Evolutionary conservation across 2,113 vertebrate genomes (phyloP).

Genomic region (Thalassarche chlororhynchos): DNA sequence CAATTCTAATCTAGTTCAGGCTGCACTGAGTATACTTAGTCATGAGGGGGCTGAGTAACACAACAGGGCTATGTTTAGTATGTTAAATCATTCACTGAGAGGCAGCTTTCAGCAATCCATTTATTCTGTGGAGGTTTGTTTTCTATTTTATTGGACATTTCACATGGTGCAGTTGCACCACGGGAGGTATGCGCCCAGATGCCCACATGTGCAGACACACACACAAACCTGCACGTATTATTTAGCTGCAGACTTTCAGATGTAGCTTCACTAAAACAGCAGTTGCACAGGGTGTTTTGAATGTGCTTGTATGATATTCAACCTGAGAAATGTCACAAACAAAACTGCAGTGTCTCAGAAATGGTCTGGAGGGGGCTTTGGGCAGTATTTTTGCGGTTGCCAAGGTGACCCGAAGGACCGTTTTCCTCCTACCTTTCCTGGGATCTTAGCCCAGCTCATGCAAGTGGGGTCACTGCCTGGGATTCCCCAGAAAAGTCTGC

Average conservation of each 20-base stretch:
- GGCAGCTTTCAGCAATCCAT: neutral
- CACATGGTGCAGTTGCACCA: neutral
- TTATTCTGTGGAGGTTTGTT: neutral
- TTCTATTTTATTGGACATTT: neutral
- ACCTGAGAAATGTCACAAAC: neutral
- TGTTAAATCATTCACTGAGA: neutral
- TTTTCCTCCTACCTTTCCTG: neutral
- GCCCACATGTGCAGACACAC: neutral
- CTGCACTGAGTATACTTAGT: neutral
- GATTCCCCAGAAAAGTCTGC: neutral
- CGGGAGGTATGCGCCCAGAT: neutral
- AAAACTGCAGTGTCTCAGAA: neutral
- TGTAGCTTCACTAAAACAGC: neutral
- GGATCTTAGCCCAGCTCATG: neutral
- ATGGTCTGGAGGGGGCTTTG: neutral
- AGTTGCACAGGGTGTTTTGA: neutral
- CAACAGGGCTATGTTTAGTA: neutral
- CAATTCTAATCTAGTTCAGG: neutral
- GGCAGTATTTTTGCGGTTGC: neutral
- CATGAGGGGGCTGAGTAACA: neutral
- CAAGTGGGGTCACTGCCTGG: neutral
- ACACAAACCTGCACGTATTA: accelerated
- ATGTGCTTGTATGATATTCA: accelerated
- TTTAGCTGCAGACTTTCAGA: neutral
- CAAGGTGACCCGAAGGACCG: accelerated